Percentiles rank a stretch among this genome's conserved stretches.
Evolutionary conservation across 2,113 vertebrate genomes (phyloP).

Genomic region (Tor tambroides): DNA sequence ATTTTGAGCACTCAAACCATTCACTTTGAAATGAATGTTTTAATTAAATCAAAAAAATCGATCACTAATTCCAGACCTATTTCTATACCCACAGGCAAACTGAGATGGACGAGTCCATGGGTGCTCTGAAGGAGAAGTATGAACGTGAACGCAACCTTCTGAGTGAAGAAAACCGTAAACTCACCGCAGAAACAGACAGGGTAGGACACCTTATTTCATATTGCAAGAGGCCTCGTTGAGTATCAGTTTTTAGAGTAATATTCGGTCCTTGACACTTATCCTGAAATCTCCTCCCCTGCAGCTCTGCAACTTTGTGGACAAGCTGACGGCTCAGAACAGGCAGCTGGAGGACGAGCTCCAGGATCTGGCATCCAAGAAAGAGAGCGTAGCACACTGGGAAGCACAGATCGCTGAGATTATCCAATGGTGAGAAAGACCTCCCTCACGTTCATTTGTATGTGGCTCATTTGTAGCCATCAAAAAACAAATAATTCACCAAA

Average conservation of each 20-base stretch:
- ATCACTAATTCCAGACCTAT: neutral
- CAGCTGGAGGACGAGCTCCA: slow-evolving; percentile 94
- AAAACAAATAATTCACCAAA: no score
- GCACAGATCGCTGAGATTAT: slow-evolving; percentile 99
- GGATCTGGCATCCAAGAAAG: slow-evolving; percentile 90
- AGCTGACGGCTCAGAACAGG: slow-evolving; percentile 88
- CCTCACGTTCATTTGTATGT: neutral
- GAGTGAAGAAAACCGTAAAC: slow-evolving; percentile 88
- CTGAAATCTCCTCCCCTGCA: slow-evolving; percentile 60
- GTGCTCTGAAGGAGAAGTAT: slow-evolving; percentile 83
- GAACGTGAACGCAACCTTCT: slow-evolving; percentile 87
- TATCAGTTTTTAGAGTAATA: neutral
- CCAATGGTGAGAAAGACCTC: slow-evolving; percentile 84
- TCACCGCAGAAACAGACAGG: slow-evolving; percentile 86
- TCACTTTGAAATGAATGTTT: no score
- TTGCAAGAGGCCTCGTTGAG: neutral
- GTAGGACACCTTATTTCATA: slow-evolving; percentile 69
- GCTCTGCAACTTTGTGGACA: slow-evolving; percentile 92
- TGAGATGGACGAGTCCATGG: slow-evolving; percentile 87
- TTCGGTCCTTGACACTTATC: neutral
- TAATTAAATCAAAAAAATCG: no score
- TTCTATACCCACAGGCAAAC: slow-evolving; percentile 75
- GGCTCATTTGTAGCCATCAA: no score
- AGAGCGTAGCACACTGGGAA: slow-evolving; percentile 96
- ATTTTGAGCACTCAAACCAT: no score